Evolutionary conservation across 2,888 invertebrate species (phyloP).

Genomic region (Tipula helvola): DNA sequence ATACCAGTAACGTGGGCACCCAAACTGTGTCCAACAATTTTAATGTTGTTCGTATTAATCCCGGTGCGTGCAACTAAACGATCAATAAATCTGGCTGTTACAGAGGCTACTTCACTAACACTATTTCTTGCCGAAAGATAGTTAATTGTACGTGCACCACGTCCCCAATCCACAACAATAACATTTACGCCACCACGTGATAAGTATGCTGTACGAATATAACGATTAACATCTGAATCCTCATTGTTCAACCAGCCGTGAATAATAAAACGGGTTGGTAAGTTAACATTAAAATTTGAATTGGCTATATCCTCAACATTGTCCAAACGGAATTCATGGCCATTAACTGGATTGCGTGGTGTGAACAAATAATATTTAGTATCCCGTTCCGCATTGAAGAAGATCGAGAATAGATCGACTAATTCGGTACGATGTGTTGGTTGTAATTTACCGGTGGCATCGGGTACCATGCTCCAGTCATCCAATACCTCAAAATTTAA

Average conservation of each 20-base stretch:
- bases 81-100: constrained; percentile 5
- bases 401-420: background rate
- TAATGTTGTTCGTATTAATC: constrained; percentile 7
- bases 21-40: constrained; percentile 42
- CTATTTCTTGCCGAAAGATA: constrained; percentile 26
- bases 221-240: constrained; percentile 13
- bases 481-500: background rate
- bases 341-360: constrained; percentile 17
- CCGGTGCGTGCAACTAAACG: constrained; percentile 18
- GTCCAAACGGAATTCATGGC: constrained; percentile 16
- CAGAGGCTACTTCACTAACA: background rate
- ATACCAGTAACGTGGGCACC: constrained; percentile 45
- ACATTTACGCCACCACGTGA: constrained; percentile 26
- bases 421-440: background rate
- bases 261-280: constrained; percentile 19
- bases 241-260: constrained; percentile 23
- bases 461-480: constrained; percentile 14
- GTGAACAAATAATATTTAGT: constrained; percentile 35
- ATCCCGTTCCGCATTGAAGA: constrained; percentile 21
- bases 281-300: constrained; percentile 19
- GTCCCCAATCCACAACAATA: constrained; percentile 30
- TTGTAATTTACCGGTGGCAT: constrained; percentile 13
- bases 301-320: constrained; percentile 15
- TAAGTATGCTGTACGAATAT: constrained; percentile 21
- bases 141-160: constrained; percentile 26